phyloP scores from a whole-genome alignment of 2,113 vertebrate species.

The Tenrec ecaudatus region DNA sequence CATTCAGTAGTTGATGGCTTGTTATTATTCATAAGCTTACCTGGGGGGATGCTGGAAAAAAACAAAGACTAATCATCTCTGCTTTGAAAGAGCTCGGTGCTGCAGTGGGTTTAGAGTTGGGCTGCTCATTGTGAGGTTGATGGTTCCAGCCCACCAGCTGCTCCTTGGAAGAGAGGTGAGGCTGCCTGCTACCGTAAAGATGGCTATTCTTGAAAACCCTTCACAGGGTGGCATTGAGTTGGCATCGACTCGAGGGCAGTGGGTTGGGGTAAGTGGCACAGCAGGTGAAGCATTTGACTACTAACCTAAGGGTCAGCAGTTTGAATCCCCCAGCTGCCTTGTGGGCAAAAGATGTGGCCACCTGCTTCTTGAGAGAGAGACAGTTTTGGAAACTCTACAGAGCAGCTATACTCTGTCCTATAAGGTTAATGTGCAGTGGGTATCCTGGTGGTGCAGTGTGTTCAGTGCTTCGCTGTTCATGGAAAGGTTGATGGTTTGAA shows the following conservation, averaged over 20 bases:
- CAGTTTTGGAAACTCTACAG: not conserved
- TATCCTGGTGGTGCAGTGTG: not conserved
- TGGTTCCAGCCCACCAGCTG: not conserved
- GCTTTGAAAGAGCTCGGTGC: not conserved
- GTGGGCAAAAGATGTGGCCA: too few relatives aligned
- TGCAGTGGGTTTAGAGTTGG: not conserved
- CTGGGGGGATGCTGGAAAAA: not conserved
- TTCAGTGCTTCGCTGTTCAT: not conserved
- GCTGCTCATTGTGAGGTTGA: not conserved
- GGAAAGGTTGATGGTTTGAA: not conserved
- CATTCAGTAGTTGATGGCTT: not conserved
- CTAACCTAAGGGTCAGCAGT: too few relatives aligned
- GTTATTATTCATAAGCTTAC: not conserved
- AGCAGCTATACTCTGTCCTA: not conserved
- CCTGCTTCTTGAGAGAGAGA: too few relatives aligned
- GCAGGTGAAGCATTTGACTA: too few relatives aligned
- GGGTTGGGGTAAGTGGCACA: too few relatives aligned
- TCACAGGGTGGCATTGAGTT: too few relatives aligned
- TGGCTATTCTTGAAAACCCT: not conserved
- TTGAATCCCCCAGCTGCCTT: too few relatives aligned
- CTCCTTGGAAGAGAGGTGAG: not conserved
- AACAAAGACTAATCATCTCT: not conserved
- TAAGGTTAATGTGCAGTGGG: not conserved
- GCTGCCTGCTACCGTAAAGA: too few relatives aligned
- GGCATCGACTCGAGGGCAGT: too few relatives aligned